Conservation (phyloP, 2,797 vertebrate genomes). For the Eospalax fontanierii region DNA sequence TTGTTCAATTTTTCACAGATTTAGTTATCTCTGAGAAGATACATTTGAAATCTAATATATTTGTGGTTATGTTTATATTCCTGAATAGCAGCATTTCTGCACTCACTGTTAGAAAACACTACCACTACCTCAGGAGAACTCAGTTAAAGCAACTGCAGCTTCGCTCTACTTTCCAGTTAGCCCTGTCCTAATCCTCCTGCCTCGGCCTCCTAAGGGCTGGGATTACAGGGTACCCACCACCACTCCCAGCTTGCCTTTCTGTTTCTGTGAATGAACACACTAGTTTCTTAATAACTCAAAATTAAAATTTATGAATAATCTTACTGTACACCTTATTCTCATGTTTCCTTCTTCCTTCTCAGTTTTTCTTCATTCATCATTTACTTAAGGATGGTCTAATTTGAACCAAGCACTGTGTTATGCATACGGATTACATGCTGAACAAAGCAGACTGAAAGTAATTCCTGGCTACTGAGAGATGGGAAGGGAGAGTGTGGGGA, state of each 20-base stretch:
- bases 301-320: neutral
- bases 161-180: neutral
- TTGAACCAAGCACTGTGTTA: neutral
- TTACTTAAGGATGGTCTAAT: neutral
- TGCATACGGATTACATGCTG: too few species aligned
- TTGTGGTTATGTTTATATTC: neutral
- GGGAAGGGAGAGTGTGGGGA: neutral
- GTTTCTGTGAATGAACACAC: neutral
- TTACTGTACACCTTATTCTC: neutral
- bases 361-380: neutral
- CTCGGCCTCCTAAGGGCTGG: neutral
- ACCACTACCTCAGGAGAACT: neutral
- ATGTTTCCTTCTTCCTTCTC: neutral
- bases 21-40: constrained; percentile 26
- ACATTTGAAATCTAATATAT: neutral
- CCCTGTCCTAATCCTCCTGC: neutral
- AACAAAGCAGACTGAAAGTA: neutral
- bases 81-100: neutral
- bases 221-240: neutral
- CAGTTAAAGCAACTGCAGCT: neutral
- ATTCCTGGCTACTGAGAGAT: neutral
- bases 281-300: neutral
- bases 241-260: neutral
- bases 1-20: neutral
- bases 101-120: neutral